Conservation (phyloP, 2,113 vertebrate genomes). For the Takifugu bimaculatus region DNA sequence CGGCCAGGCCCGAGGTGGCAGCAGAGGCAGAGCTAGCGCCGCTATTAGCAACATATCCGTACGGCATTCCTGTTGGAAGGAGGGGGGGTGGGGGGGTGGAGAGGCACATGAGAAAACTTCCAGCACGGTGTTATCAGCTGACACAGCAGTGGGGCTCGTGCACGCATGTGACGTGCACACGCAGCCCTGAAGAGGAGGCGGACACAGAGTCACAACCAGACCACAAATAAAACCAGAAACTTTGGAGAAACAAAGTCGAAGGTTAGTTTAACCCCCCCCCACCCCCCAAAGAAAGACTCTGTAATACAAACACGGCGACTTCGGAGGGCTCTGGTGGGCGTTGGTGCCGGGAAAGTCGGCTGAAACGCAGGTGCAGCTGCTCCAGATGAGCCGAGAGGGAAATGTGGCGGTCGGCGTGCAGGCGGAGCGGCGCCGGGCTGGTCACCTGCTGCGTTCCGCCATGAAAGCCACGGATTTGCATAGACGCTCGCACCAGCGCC, state of each 20-base stretch:
- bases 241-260: too few relatives aligned
- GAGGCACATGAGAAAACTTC: constrained; percentile 55
- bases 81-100: constrained; percentile 59
- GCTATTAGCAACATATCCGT: constrained; percentile 94
- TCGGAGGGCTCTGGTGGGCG: too few relatives aligned
- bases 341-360: too few relatives aligned
- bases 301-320: too few relatives aligned
- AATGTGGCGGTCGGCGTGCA: neutral
- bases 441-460: neutral
- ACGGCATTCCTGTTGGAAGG: constrained; percentile 91
- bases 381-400: neutral
- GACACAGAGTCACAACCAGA: too few relatives aligned
- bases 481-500: constrained; percentile 24
- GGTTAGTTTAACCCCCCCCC: too few relatives aligned
- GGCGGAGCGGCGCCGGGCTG: neutral
- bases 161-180: neutral
- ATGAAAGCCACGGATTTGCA: constrained; percentile 36
- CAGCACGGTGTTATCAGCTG: constrained; percentile 6
- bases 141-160: neutral
- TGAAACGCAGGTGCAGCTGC: neutral
- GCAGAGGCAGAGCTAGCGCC: constrained; percentile 83
- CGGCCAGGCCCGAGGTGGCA: constrained; percentile 76
- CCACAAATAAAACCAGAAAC: too few relatives aligned
- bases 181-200: too few relatives aligned
- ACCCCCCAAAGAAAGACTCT: too few relatives aligned